These are phyloP conservation scores for Caenorhabditis macrosperma DNA, from an alignment of 2,888 invertebrate genomes.

Conservation along the genomic window DNA sequence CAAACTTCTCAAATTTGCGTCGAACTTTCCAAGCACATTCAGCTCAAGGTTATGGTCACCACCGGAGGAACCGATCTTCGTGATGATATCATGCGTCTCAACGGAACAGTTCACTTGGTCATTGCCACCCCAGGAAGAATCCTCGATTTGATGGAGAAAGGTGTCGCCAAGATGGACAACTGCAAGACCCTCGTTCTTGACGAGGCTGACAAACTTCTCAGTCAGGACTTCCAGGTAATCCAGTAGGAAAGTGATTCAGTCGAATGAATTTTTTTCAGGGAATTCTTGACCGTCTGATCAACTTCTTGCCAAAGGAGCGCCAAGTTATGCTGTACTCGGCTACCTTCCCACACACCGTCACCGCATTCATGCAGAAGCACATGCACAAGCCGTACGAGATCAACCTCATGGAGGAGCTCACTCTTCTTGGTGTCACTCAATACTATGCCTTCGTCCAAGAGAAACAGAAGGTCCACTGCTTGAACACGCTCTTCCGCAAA, in stretches of 20 bases:
- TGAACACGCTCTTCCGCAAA: conserved; percentile 99
- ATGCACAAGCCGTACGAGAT: conserved; percentile 96
- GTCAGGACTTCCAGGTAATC: conserved; percentile 92
- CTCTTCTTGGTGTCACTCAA: conserved; percentile 98
- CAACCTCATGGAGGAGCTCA: conserved; percentile 99
- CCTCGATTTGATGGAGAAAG: conserved; percentile 99
- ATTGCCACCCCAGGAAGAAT: conserved; percentile 99
- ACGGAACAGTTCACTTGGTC: conserved; percentile 95
- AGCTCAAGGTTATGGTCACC: conserved; percentile 98
- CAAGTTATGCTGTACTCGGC: conserved; percentile 99
- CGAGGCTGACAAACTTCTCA: conserved; percentile 98
- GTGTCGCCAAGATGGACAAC: conserved; percentile 92
- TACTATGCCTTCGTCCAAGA: conserved; percentile 99
- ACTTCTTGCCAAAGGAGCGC: conserved; percentile 91
- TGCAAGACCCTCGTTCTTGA: conserved; percentile 97
- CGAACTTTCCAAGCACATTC: conserved; percentile 96
- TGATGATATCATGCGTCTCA: conserved; percentile 99
- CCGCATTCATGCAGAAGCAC: conserved; percentile 98
- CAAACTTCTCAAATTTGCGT: conserved; percentile 99
- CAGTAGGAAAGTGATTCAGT: not conserved
- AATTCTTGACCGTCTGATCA: conserved; percentile 98
- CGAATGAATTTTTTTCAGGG: conserved; percentile 82
- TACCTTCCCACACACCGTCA: conserved; percentile 98
- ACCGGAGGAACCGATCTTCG: conserved; percentile 94
- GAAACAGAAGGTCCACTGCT: conserved; percentile 98